Percentiles rank a stretch among this genome's conserved stretches.
These are phyloP conservation scores for Aleiodes alternator DNA, from an alignment of 2,888 invertebrate species.

Conservation along the genomic window DNA sequence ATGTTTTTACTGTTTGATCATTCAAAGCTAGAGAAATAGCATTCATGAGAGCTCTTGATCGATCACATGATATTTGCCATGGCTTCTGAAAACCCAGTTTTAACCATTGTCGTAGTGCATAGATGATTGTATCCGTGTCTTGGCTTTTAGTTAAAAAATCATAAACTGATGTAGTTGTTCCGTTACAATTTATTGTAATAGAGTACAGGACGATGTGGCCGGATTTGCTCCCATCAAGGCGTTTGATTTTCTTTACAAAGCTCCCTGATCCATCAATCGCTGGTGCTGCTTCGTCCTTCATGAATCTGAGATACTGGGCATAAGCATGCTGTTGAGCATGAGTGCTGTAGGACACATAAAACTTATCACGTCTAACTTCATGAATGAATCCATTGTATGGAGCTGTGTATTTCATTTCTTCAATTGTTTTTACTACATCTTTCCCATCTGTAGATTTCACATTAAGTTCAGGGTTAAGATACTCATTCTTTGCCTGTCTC, in stretches of 20 bases:
- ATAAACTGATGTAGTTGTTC: slow-evolving; percentile 42
- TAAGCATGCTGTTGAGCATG: slow-evolving; percentile 44
- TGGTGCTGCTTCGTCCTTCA: neutral
- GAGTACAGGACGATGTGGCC: slow-evolving; percentile 49
- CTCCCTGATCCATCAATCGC: slow-evolving; percentile 49
- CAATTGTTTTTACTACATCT: slow-evolving; percentile 44
- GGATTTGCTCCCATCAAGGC: slow-evolving; percentile 33
- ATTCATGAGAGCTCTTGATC: slow-evolving; percentile 46
- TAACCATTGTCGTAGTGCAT: slow-evolving; percentile 43
- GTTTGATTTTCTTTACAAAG: slow-evolving; percentile 38
- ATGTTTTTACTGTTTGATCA: slow-evolving; percentile 41
- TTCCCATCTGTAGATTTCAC: slow-evolving; percentile 33
- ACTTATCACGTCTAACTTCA: slow-evolving; percentile 41
- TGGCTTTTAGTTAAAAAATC: slow-evolving; percentile 50
- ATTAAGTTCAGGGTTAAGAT: slow-evolving; percentile 36
- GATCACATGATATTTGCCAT: slow-evolving; percentile 44
- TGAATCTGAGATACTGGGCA: slow-evolving; percentile 39
- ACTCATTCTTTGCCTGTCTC: slow-evolving; percentile 50
- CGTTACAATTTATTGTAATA: slow-evolving; percentile 46
- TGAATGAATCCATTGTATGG: slow-evolving; percentile 44
- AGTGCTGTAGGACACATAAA: slow-evolving; percentile 48
- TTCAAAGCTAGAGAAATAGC: slow-evolving; percentile 49
- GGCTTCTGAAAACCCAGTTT: slow-evolving; percentile 1
- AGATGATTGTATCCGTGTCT: slow-evolving; percentile 33
- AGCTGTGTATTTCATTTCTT: slow-evolving; percentile 42